Conservation (phyloP, 2,888 invertebrate genomes). For the Luffia ferchaultella region DNA sequence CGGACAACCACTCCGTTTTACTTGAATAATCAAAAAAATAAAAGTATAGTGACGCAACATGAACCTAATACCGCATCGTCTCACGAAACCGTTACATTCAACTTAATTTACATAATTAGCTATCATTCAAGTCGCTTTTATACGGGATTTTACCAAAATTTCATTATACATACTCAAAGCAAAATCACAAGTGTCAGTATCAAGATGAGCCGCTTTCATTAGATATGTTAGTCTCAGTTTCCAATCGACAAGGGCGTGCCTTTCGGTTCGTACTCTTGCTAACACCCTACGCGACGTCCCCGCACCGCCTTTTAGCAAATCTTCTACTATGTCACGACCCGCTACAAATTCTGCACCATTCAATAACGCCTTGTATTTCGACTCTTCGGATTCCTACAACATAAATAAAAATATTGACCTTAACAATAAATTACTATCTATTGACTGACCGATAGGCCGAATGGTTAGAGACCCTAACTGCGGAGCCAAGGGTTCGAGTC, state of each 20-base stretch:
- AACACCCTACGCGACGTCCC: constrained; percentile 52
- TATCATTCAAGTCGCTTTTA: too few relatives aligned
- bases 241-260: constrained; percentile 85
- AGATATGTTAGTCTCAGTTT: constrained; percentile 77
- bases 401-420: constrained; percentile 7
- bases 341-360: constrained; percentile 60
- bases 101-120: too few relatives aligned
- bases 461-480: too few relatives aligned
- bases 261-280: constrained; percentile 67
- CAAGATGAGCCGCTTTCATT: constrained; percentile 72
- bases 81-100: too few relatives aligned
- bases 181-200: constrained; percentile 77
- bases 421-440: too few relatives aligned
- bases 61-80: too few relatives aligned
- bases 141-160: too few relatives aligned
- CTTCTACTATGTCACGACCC: constrained; percentile 38
- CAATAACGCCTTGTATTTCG: constrained; percentile 65
- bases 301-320: constrained; percentile 43
- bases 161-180: constrained; percentile 65
- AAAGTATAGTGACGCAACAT: too few relatives aligned
- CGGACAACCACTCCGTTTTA: too few relatives aligned
- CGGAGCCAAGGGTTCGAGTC: too few relatives aligned
- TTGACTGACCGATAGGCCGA: too few relatives aligned
- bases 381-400: constrained; percentile 64
- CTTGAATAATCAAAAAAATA: too few relatives aligned